A percentile compares a stretch with the other conserved stretches of the same genome.
phyloP scores from a whole-genome alignment of 2,888 invertebrate genomes.

The Stenurella melanura region DNA sequence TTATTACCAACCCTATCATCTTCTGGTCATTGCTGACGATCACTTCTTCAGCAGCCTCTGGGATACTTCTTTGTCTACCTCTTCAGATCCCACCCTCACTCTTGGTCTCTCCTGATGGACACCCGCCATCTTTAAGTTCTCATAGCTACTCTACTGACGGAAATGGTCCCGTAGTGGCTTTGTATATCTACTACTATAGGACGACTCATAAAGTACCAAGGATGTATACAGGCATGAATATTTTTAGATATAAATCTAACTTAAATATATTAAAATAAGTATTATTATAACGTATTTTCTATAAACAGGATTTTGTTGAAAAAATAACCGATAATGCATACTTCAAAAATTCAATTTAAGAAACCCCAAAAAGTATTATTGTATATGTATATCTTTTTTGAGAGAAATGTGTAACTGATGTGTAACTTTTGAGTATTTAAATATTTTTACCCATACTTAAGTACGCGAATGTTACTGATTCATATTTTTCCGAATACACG shows the following conservation, averaged over 20 bases:
- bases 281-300: slow-evolving; percentile 65
- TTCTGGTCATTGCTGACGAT: no score
- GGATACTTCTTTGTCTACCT: no score
- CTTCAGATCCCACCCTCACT: no score
- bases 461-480: slow-evolving; percentile 15
- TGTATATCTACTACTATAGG: no score
- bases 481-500: slow-evolving; percentile 15
- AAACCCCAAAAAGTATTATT: slow-evolving; percentile 35
- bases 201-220: slow-evolving; percentile 65
- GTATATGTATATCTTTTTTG: slow-evolving; percentile 33
- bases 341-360: slow-evolving; percentile 40
- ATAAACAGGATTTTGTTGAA: slow-evolving; percentile 61
- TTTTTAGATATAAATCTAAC: slow-evolving; percentile 65
- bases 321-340: slow-evolving; percentile 54
- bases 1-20: no score
- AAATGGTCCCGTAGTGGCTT: no score
- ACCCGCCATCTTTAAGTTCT: no score
- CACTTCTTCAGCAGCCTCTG: no score
- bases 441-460: slow-evolving; percentile 8
- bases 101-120: no score
- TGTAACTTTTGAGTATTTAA: slow-evolving; percentile 30
- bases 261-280: slow-evolving; percentile 51
- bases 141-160: no score
- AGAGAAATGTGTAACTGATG: slow-evolving; percentile 26
- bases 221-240: slow-evolving; percentile 70